phyloP scores from a whole-genome alignment of 2,113 vertebrate genomes.

The Heliornis fulica region DNA sequence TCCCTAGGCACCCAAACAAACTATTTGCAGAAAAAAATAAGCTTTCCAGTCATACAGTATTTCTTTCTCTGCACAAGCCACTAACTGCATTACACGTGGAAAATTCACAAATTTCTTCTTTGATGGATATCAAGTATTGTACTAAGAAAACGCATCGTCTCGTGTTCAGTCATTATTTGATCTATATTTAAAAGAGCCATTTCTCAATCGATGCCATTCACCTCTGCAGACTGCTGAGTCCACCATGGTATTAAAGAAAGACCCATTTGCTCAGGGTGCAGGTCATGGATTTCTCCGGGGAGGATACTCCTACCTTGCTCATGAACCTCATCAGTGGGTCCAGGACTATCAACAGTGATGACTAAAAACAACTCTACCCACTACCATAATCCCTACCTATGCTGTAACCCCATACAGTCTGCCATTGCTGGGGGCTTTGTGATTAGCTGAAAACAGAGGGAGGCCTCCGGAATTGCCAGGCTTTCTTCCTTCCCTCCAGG shows the following conservation, averaged over 20 bases:
- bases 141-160: not conserved
- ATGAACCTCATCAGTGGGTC: not conserved
- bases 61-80: not conserved
- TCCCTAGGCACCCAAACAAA: not conserved
- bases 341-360: not conserved
- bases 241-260: not conserved
- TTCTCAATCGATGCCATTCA: not conserved
- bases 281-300: not conserved
- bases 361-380: not conserved
- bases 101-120: not conserved
- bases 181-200: not conserved
- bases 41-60: not conserved
- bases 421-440: not conserved
- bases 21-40: not conserved
- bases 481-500: not conserved
- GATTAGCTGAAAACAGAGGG: not conserved
- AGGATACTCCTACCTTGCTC: not conserved
- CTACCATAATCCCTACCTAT: too few relatives aligned
- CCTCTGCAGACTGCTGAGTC: not conserved
- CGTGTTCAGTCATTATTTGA: not conserved
- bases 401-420: rapidly evolving
- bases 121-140: not conserved
- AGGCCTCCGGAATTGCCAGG: not conserved
- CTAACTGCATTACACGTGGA: not conserved
- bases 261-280: rapidly evolving